These are phyloP conservation scores for Lepilemur septentrionalis DNA, from an alignment of 2,797 vertebrate genomes.

Conservation along the genomic window DNA sequence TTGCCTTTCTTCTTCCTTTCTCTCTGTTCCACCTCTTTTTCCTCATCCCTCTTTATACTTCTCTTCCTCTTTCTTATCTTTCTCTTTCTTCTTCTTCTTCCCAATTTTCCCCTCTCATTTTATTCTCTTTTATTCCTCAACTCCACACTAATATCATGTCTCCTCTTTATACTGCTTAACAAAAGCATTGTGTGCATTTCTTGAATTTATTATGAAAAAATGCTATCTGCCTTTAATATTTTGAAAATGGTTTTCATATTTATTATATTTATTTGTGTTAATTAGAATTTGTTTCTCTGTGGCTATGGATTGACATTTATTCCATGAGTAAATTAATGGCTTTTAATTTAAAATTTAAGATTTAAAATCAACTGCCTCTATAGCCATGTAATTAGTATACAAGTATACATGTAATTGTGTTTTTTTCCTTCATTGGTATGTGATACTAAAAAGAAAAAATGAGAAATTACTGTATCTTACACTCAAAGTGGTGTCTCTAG, in stretches of 20 bases:
- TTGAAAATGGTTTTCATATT: neutral
- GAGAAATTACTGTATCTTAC: neutral
- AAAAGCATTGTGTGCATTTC: neutral
- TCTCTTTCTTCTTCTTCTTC: neutral
- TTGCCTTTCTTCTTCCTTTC: neutral
- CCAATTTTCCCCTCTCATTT: neutral
- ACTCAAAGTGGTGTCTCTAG: neutral
- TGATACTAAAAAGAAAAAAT: neutral
- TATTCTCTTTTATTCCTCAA: neutral
- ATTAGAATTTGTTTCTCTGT: neutral
- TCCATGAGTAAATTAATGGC: neutral
- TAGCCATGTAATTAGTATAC: neutral
- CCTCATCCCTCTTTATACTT: neutral
- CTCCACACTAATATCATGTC: neutral
- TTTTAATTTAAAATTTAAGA: constrained; percentile 15
- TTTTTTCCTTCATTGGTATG: neutral
- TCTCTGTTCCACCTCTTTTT: neutral
- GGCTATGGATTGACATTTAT: neutral
- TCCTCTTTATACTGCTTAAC: neutral
- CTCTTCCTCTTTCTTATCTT: neutral
- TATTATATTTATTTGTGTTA: neutral
- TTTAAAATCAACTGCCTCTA: neutral
- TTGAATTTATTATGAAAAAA: neutral
- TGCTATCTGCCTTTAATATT: neutral
- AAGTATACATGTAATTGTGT: neutral